Base-by-base conservation (phyloP, 2,888 invertebrate species). In the Andrena chrysosceles region DNA sequence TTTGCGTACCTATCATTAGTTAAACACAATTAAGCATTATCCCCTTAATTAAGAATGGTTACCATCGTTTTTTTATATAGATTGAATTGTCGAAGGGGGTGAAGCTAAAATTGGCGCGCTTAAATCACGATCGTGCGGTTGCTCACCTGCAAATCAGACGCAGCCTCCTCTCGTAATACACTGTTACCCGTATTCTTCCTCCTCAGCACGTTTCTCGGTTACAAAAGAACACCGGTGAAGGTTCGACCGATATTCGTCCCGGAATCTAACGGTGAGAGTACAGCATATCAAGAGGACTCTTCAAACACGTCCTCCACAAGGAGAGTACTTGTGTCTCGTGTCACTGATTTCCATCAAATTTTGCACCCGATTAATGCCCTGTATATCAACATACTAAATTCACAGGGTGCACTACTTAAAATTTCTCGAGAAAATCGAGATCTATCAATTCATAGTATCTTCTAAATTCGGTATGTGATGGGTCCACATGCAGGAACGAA, bases 211-310 rank as follows among this genome's bases (percentile, higher is more conserved):
- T 70, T 42, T n/a, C 48, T 66, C 60, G 60, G 67, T 72, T 77
- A 77, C 72, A 74, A 74, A 63, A 74, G 74, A 77, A 72, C 62
- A 78, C 29, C 68, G 74, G 78, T 56, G 74, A 78, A 74, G 78
- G 74, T 56, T 74, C 78, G 78, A 74, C 48, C 66, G 78, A 78
- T 74, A 73, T 78, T 62, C 74, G 74, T 74, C 78, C 74, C 68
- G 78, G 78, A 74, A 78, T 78, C 78, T 74, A 78, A 26, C 54
- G 23, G 73, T 20, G 68, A 68, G 72, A 77, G 84, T 79, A 56
- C 23, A 26, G 56, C 23, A 42, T 66, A 75, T 79, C 69, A 23
- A 56, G 67, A 56, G 56, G 75, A 75, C 64, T 29, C 62, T 48
- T 48, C 7, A 16, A 23, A 29, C 26, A 48, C 42, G 8, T 6